Percentiles rank a stretch among this genome's conserved stretches.
Conservation (phyloP, 2,888 invertebrate species). For the Orthosia gracilis region DNA sequence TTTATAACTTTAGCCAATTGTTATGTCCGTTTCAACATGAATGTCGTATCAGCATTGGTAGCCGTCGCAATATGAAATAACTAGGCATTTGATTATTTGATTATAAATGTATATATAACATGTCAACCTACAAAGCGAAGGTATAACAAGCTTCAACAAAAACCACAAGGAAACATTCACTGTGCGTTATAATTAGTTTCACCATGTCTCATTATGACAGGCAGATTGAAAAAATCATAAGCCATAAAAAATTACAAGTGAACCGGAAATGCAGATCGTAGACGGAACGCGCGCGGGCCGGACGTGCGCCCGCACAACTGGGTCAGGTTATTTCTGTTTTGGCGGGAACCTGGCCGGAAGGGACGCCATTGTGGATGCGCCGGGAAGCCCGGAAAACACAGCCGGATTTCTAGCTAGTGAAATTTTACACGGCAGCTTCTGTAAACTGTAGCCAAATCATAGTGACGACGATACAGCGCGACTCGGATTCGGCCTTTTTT, state of each 20-base stretch:
- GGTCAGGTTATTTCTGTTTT: conserved; percentile 91
- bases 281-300: conserved; percentile 82
- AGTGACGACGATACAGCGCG: conserved; percentile 75
- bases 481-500: conserved; percentile 75
- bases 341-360: conserved; percentile 91
- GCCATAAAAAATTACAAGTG: conserved; percentile 88
- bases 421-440: conserved; percentile 82
- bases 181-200: conserved; percentile 72
- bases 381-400: conserved; percentile 89
- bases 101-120: conserved; percentile 41
- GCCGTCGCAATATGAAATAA: conserved; percentile 40
- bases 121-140: conserved; percentile 56
- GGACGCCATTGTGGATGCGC: conserved; percentile 89
- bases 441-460: conserved; percentile 79
- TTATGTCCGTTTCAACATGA: conserved; percentile 49
- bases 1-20: conserved; percentile 61
- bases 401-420: conserved; percentile 89
- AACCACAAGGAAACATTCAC: conserved; percentile 55
- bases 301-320: conserved; percentile 87
- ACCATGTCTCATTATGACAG: conserved; percentile 72
- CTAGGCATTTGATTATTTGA: conserved; percentile 41
- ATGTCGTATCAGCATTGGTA: conserved; percentile 37
- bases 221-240: conserved; percentile 83
- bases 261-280: conserved; percentile 89
- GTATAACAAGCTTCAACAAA: conserved; percentile 44